Conservation (phyloP, 2,888 invertebrate genomes). For the Helleia helle region DNA sequence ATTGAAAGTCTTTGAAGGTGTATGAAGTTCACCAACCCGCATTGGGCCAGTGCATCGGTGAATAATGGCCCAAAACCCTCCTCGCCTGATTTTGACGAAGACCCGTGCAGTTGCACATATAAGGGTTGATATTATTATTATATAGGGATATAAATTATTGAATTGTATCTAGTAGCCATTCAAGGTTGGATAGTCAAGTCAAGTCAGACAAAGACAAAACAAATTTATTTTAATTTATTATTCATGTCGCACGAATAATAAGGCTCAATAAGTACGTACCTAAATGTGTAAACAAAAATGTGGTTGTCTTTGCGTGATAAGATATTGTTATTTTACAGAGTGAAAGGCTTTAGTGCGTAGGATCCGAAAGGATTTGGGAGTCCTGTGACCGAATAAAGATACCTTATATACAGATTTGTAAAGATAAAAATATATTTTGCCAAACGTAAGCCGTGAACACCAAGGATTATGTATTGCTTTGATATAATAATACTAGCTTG, state of each 20-base stretch:
- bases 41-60: no score
- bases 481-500: background rate
- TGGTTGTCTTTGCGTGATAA: slow-evolving; percentile 1
- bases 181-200: no score
- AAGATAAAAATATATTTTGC: slow-evolving; percentile 21
- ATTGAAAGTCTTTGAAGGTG: no score
- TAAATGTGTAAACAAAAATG: slow-evolving; percentile 3
- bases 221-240: slow-evolving; percentile 2
- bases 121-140: no score
- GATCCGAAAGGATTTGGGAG: slow-evolving; percentile 61
- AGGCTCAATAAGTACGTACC: no score
- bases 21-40: no score
- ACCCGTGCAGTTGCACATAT: no score
- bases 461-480: slow-evolving; percentile 1
- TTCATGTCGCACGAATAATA: no score
- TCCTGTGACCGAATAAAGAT: slow-evolving; percentile 52
- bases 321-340: slow-evolving; percentile 36
- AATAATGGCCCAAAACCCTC: no score
- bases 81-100: no score
- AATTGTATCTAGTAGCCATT: no score
- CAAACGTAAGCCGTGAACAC: background rate
- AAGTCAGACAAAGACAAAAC: slow-evolving; percentile 1
- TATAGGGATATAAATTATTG: no score
- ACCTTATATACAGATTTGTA: slow-evolving; percentile 53
- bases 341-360: slow-evolving; percentile 36